phyloP scores from a whole-genome alignment of 2,797 vertebrate genomes.

The Coracias cyanogaster region DNA sequence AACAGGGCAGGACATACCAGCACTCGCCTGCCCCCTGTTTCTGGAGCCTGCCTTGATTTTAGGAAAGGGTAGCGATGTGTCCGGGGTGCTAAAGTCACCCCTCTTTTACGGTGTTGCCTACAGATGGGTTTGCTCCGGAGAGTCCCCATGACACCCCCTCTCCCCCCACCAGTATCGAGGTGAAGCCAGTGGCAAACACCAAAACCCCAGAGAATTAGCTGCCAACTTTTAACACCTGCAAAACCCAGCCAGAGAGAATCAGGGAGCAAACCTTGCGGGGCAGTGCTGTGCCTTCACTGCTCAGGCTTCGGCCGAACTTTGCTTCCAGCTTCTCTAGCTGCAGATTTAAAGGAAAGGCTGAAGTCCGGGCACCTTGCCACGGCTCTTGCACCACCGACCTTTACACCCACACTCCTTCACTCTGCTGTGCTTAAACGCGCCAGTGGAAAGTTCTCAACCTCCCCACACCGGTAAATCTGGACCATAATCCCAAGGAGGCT shows the following conservation, averaged over 20 bases:
- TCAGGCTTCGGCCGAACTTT: neutral
- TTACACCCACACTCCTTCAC: neutral
- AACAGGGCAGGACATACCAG: neutral
- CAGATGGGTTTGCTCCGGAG: neutral
- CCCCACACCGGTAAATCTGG: neutral
- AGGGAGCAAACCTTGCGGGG: constrained; percentile 12
- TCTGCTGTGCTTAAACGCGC: neutral
- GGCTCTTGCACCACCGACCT: neutral
- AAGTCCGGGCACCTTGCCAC: neutral
- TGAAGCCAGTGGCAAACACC: neutral
- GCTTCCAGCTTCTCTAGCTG: fast-evolving
- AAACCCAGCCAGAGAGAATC: neutral
- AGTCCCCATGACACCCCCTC: neutral
- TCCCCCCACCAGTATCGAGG: neutral
- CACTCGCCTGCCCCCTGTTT: fast-evolving
- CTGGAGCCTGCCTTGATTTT: neutral
- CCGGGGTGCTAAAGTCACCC: neutral
- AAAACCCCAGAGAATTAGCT: neutral
- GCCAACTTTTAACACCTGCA: neutral
- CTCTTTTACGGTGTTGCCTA: neutral
- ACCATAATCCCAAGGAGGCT: neutral
- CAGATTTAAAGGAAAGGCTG: neutral
- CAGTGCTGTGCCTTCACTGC: neutral
- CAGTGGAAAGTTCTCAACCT: neutral
- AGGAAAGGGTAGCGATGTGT: fast-evolving